Percentiles rank a stretch among this genome's conserved stretches.
Conservation (phyloP, 2,888 invertebrate species). For the Leucoma salicis region DNA sequence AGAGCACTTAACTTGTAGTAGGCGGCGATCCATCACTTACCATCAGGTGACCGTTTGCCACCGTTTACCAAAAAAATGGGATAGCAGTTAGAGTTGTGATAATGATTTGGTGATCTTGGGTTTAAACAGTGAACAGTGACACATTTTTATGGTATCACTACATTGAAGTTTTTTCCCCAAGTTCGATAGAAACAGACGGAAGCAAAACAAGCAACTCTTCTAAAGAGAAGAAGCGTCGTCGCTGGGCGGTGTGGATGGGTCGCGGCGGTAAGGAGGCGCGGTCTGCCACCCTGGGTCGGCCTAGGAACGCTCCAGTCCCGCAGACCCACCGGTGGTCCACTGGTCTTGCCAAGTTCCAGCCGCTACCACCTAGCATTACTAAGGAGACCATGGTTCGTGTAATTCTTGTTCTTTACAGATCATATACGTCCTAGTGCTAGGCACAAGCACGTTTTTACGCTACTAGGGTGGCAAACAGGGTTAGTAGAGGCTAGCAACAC, state of each 20-base stretch:
- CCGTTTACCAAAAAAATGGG: too few species aligned
- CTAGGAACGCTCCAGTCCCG: conserved; percentile 56
- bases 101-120: too few species aligned
- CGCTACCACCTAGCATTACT: conserved; percentile 88
- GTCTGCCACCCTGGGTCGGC: conserved; percentile 86
- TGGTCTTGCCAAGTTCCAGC: conserved; percentile 86
- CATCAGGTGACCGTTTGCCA: too few species aligned
- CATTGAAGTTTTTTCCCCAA: conserved; percentile 12
- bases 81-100: too few species aligned
- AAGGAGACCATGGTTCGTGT: conserved; percentile 89
- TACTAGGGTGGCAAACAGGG: too few species aligned
- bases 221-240: conserved; percentile 84
- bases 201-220: conserved; percentile 45
- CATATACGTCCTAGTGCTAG: neutral
- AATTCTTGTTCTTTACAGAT: neutral
- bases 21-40: too few species aligned
- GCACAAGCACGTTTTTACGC: neutral
- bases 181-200: conserved; percentile 56
- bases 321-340: conserved; percentile 87
- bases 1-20: too few species aligned
- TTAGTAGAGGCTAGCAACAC: too few species aligned
- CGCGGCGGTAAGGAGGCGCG: conserved; percentile 84
- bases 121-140: too few species aligned
- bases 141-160: too few species aligned
- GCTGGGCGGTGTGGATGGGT: conserved; percentile 87